Conservation (phyloP, 2,113 vertebrate genomes). For the Sterrhoptilus dennistouni region DNA sequence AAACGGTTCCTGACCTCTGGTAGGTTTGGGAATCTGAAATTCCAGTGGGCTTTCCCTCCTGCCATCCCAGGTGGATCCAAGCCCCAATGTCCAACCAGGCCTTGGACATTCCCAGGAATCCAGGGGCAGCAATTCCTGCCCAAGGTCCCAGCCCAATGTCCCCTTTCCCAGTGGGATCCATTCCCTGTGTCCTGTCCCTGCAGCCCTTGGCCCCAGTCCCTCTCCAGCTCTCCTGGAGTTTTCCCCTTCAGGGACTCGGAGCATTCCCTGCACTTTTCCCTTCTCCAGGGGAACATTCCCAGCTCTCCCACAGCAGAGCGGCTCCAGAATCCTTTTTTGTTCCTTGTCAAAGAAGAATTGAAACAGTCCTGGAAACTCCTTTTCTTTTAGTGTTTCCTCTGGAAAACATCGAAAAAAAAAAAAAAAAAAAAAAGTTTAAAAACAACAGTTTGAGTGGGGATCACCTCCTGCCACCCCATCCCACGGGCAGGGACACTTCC, state of each 20-base stretch:
- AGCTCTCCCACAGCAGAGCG: not conserved
- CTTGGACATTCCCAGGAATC: not conserved
- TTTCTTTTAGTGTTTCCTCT: too few relatives aligned
- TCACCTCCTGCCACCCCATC: not conserved
- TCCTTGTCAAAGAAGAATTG: too few relatives aligned
- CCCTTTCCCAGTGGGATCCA: not conserved
- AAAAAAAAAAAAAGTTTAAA: too few relatives aligned
- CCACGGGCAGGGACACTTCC: accelerated
- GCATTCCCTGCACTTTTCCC: not conserved
- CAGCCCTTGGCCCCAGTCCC: not conserved
- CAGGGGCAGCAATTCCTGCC: not conserved
- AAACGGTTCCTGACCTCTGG: accelerated
- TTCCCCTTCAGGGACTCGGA: not conserved
- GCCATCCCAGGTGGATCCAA: accelerated
- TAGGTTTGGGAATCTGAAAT: not conserved
- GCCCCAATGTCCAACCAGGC: accelerated
- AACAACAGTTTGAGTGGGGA: accelerated
- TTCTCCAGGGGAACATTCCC: not conserved
- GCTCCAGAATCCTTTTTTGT: not conserved
- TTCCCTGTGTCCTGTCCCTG: not conserved
- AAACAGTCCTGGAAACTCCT: too few relatives aligned
- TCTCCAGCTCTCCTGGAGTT: not conserved
- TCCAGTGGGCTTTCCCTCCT: not conserved
- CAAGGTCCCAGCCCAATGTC: not conserved
- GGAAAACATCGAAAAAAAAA: too few relatives aligned